These are phyloP conservation scores for Rotaria magnacalcarata DNA, from an alignment of 2,888 invertebrate species.

Conservation along the genomic window DNA sequence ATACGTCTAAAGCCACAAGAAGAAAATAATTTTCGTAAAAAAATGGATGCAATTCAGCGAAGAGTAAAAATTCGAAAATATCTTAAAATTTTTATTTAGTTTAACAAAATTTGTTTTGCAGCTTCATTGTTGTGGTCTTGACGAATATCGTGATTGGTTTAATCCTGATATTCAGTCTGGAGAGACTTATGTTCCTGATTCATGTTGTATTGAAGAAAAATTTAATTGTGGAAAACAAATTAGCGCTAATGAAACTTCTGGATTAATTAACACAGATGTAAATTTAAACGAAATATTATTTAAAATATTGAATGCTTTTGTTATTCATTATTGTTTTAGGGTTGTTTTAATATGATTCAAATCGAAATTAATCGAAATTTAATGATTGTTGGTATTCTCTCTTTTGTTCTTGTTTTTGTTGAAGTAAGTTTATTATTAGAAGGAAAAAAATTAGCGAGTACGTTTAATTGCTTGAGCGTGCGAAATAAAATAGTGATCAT, in stretches of 20 bases:
- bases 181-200: background rate
- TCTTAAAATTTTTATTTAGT: too few species aligned
- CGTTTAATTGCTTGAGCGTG: too few species aligned
- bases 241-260: background rate
- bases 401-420: conserved; percentile 31
- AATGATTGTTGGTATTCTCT: conserved; percentile 30
- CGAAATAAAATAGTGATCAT: background rate
- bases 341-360: conserved; percentile 34
- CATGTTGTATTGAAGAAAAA: conserved; percentile 33
- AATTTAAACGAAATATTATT: too few species aligned
- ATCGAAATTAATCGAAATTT: conserved; percentile 34
- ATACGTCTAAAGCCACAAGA: background rate
- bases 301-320: too few species aligned
- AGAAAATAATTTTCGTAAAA: background rate
- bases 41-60: background rate
- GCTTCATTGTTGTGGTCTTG: conserved; percentile 25
- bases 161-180: background rate
- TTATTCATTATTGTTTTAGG: background rate
- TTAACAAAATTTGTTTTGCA: background rate
- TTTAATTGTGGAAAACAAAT: background rate
- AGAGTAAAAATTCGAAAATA: background rate
- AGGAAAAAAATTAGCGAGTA: too few species aligned
- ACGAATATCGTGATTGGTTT: conserved; percentile 12
- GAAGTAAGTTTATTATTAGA: background rate
- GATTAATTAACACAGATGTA: conserved; percentile 33